Evolutionary conservation across 2,113 vertebrate genomes (phyloP).

Genomic region (Andinoacara biseriatus): DNA sequence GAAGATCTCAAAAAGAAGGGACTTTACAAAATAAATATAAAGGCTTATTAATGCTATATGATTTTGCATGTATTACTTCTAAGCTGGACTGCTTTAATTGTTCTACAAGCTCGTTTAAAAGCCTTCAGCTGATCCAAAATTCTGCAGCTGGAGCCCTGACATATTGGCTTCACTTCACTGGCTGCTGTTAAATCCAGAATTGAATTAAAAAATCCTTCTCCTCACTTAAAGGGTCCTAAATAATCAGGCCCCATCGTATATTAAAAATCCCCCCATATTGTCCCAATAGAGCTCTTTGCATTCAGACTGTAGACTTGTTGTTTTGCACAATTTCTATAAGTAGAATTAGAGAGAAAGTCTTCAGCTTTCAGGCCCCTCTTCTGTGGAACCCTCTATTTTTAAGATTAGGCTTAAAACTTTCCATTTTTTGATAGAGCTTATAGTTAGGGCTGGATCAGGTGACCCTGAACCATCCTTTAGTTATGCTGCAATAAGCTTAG

Average conservation of each 20-base stretch:
- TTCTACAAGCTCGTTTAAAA: no score
- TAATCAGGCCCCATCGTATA: no score
- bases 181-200: no score
- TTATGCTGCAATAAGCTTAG: neutral
- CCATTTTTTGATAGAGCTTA: neutral
- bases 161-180: no score
- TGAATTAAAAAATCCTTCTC: no score
- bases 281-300: neutral
- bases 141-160: no score
- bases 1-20: neutral
- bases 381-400: neutral
- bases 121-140: no score
- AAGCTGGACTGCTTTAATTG: neutral
- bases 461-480: neutral
- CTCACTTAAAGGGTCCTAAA: no score
- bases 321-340: accelerated
- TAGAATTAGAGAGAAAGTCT: neutral
- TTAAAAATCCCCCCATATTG: neutral
- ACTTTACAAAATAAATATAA: neutral
- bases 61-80: neutral
- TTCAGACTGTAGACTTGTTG: neutral
- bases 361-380: neutral
- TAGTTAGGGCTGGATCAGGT: neutral
- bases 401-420: accelerated
- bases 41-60: neutral